Evolutionary conservation across 1,140 invertebrate genomes (phyloP).

Genomic region (Paramacrobiotus metropolitanus): DNA sequence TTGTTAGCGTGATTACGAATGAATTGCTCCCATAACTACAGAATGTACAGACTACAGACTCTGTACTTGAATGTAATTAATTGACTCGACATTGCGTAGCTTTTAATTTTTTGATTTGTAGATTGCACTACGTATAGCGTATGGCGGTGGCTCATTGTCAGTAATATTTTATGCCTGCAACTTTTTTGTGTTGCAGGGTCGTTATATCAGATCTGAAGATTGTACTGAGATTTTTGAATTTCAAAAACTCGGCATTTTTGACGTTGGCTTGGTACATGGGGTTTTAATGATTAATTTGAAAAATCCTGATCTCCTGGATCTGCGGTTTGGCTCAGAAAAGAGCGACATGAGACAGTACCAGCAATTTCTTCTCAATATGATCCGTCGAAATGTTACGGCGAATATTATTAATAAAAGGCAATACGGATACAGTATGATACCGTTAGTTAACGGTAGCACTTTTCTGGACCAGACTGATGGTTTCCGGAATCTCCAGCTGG

Average conservation of each 20-base stretch:
- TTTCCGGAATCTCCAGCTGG: slow-evolving; percentile 48
- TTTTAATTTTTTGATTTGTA: too few species aligned
- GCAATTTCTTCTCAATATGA: slow-evolving; percentile 20
- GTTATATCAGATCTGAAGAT: slow-evolving; percentile 60
- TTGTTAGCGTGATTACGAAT: too few species aligned
- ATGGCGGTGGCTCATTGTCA: too few species aligned
- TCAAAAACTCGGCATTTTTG: slow-evolving; percentile 45
- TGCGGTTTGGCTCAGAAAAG: slow-evolving; percentile 49
- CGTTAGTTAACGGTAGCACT: slow-evolving; percentile 42
- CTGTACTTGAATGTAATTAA: too few species aligned
- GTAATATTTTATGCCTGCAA: too few species aligned
- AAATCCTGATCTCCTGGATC: slow-evolving; percentile 29
- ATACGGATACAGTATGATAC: slow-evolving; percentile 59
- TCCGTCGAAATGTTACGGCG: slow-evolving; percentile 36
- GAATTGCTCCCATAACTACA: too few species aligned
- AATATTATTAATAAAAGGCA: slow-evolving; percentile 51
- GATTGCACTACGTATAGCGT: too few species aligned
- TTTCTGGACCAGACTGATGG: slow-evolving; percentile 41
- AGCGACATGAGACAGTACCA: slow-evolving; percentile 26
- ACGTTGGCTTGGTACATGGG: slow-evolving; percentile 76
- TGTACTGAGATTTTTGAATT: slow-evolving; percentile 55
- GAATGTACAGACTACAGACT: too few species aligned
- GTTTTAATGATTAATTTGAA: slow-evolving; percentile 58
- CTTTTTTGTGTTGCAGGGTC: too few species aligned
- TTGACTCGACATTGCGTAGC: too few species aligned